Evolutionary conservation across 1,140 invertebrate species (phyloP).

Genomic region (Drosophila nigrodunni): DNA sequence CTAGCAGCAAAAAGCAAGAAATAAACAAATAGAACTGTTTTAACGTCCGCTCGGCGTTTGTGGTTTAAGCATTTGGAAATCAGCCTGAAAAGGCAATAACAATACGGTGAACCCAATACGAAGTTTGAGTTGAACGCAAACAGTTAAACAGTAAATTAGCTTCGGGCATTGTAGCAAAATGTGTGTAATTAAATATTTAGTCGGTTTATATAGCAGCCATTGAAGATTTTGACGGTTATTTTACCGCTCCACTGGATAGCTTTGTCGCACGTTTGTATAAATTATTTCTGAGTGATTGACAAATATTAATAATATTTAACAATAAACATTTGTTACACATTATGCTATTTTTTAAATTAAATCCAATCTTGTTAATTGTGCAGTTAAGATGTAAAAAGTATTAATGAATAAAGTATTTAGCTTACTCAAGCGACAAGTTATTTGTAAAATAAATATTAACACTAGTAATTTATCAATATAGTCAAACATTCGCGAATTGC

Average conservation of each 20-base stretch:
- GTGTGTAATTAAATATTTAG: slow-evolving; percentile 60
- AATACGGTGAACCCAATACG: slow-evolving; percentile 29
- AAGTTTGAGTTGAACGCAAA: slow-evolving; percentile 35
- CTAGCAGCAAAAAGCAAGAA: neutral
- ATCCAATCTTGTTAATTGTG: too few relatives aligned
- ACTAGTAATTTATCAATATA: too few relatives aligned
- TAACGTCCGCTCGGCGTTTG: slow-evolving; percentile 22
- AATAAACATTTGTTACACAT: too few relatives aligned
- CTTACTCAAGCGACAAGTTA: neutral
- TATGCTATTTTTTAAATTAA: too few relatives aligned
- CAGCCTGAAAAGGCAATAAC: slow-evolving; percentile 7
- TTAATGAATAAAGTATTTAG: too few relatives aligned
- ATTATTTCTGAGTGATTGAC: too few relatives aligned
- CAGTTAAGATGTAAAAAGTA: too few relatives aligned
- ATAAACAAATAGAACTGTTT: slow-evolving; percentile 21
- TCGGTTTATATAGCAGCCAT: slow-evolving; percentile 30
- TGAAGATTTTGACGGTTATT: slow-evolving; percentile 2
- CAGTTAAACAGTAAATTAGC: slow-evolving; percentile 56
- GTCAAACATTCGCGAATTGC: neutral
- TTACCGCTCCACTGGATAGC: neutral
- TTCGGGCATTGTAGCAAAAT: slow-evolving; percentile 39
- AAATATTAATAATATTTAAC: too few relatives aligned
- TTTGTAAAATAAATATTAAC: neutral
- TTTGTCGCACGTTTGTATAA: slow-evolving; percentile 24
- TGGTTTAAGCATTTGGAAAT: slow-evolving; percentile 52